phyloP scores from a whole-genome alignment of 2,113 vertebrate genomes.

The human (Homo sapiens) region DNA sequence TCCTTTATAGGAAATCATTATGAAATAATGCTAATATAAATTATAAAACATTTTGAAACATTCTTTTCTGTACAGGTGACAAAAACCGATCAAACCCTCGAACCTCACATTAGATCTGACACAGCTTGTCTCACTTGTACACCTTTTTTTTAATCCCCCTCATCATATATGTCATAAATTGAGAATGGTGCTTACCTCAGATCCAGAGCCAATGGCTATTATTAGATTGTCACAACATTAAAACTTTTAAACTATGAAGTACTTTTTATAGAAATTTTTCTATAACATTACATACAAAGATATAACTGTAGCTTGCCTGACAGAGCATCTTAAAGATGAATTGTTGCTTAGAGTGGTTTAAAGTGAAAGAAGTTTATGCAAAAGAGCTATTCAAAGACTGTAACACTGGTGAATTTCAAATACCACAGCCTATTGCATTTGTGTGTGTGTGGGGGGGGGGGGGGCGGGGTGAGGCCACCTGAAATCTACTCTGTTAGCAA shows the following conservation, averaged over 20 bases:
- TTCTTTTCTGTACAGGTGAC: background rate
- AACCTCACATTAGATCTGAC: background rate
- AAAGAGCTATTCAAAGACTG: slow-evolving; percentile 65
- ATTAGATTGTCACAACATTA: slow-evolving; percentile 41
- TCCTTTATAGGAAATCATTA: background rate
- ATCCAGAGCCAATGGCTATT: slow-evolving; percentile 16
- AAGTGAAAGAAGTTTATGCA: slow-evolving; percentile 70
- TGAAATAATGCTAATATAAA: background rate
- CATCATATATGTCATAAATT: background rate
- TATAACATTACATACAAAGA: slow-evolving; percentile 40
- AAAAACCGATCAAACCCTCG: background rate
- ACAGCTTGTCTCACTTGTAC: background rate
- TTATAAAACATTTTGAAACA: background rate
- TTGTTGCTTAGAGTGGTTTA: slow-evolving; percentile 67
- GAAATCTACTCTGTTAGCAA: background rate
- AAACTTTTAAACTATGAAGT: slow-evolving; percentile 48
- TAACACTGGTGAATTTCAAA: slow-evolving; percentile 75
- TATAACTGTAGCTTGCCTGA: slow-evolving; percentile 50
- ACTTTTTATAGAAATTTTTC: slow-evolving; percentile 49
- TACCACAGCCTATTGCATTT: slow-evolving; percentile 25
- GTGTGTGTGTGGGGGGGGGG: too few relatives aligned
- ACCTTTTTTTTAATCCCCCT: background rate
- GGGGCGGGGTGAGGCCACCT: background rate
- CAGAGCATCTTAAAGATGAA: slow-evolving; percentile 74
- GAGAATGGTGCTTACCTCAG: background rate